These are phyloP conservation scores for Andrena haemorrhoa DNA, from an alignment of 2,888 invertebrate genomes.

Conservation along the genomic window DNA sequence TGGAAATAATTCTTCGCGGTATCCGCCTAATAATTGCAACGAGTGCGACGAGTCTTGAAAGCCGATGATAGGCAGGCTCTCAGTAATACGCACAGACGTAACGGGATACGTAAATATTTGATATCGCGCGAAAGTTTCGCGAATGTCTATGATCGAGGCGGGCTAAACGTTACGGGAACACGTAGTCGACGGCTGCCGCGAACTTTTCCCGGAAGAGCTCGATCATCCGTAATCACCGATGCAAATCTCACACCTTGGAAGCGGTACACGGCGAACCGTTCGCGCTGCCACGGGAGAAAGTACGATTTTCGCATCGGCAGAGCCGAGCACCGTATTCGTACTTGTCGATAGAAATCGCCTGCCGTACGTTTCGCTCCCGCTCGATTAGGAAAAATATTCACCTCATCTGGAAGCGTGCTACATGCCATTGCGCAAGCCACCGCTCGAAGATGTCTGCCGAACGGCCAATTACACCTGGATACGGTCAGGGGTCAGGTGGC, in stretches of 20 bases:
- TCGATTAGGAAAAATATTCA: conserved; percentile 56
- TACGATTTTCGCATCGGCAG: conserved; percentile 64
- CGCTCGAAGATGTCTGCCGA: conserved; percentile 42
- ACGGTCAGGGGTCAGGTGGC: conserved; percentile 31
- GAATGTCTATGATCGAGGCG: conserved; percentile 32
- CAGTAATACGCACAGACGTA: conserved; percentile 18
- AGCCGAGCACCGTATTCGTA: conserved; percentile 29
- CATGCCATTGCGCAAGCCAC: conserved; percentile 44
- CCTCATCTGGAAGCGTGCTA: conserved; percentile 49
- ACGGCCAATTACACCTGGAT: conserved; percentile 55
- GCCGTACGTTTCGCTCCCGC: conserved; percentile 41
- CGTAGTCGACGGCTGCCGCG: conserved; percentile 1
- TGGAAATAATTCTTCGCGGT: too few relatives aligned
- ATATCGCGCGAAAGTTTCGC: conserved; percentile 53
- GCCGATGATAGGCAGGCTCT: neutral
- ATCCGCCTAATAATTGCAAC: too few relatives aligned
- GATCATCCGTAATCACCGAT: conserved; percentile 75
- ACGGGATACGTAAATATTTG: conserved; percentile 44
- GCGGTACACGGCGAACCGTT: conserved; percentile 49
- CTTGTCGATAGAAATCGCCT: conserved; percentile 65
- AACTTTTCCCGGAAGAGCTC: conserved; percentile 74
- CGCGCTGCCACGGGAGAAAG: conserved; percentile 65
- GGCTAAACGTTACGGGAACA: conserved; percentile 38
- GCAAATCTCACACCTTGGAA: conserved; percentile 73
- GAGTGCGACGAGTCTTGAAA: neutral